Conservation (phyloP, 2,888 invertebrate genomes). For the Polietes domitor region DNA sequence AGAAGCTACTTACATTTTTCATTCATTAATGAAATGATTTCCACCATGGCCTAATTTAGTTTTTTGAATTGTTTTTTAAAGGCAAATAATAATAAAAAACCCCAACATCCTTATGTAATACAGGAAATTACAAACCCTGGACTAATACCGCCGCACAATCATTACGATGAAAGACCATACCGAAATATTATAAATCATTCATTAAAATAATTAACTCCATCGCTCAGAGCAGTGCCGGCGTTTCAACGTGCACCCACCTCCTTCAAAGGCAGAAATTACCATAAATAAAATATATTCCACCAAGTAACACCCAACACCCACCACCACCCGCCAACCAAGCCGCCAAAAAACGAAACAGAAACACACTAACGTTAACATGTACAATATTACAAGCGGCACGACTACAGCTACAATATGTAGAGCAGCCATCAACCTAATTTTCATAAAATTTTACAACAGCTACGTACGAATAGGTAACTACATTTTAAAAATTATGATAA, state of each 20-base stretch:
- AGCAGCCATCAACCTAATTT: conserved; percentile 63
- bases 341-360: not conserved
- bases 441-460: conserved; percentile 44
- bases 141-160: not conserved
- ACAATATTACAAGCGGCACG: not conserved
- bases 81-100: conserved; percentile 8
- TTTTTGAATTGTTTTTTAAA: not conserved
- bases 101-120: not conserved
- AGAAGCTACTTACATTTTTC: too few species aligned
- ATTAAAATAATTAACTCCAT: conserved; percentile 57
- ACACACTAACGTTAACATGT: conserved; percentile 8
- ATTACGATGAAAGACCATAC: conserved; percentile 30
- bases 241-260: not conserved
- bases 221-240: conserved; percentile 39
- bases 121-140: not conserved
- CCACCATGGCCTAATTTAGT: not conserved
- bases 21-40: not conserved
- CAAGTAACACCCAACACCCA: not conserved
- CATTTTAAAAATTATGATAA: conserved; percentile 40
- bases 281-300: conserved; percentile 43
- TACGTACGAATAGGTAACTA: conserved; percentile 5
- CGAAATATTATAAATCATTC: conserved; percentile 46
- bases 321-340: not conserved
- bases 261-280: not conserved
- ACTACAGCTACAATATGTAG: conserved; percentile 29